Conservation (phyloP, 2,888 invertebrate genomes). For the Dolichomitus sp. region DNA sequence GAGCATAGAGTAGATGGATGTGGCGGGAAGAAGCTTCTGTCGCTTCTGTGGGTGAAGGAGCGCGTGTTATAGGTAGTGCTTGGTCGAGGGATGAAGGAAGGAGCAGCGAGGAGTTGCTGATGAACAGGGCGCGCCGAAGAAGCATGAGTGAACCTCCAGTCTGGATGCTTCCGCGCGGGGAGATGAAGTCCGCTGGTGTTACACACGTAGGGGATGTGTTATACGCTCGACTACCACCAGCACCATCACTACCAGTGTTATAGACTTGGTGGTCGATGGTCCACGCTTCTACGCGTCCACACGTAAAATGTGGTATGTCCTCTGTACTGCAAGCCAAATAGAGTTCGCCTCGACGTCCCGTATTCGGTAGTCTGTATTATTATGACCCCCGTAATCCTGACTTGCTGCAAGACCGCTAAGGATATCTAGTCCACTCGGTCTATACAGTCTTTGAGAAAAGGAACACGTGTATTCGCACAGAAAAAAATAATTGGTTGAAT, state of each 20-base stretch:
- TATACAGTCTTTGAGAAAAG: background rate
- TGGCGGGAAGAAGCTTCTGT: conserved; percentile 53
- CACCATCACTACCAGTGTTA: conserved; percentile 27
- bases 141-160: conserved; percentile 32
- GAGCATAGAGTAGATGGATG: conserved; percentile 62
- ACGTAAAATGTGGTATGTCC: conserved; percentile 15
- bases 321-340: conserved; percentile 3
- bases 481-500: too few species aligned
- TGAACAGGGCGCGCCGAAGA: conserved; percentile 40
- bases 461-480: conserved; percentile 3
- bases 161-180: conserved; percentile 14
- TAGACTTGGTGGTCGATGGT: conserved; percentile 49
- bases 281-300: conserved; percentile 41
- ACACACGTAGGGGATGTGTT: conserved; percentile 59
- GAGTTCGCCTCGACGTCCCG: background rate
- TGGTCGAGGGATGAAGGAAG: conserved; percentile 29
- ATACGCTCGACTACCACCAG: conserved; percentile 36
- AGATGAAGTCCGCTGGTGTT: conserved; percentile 20
- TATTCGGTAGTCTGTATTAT: conserved; percentile 33
- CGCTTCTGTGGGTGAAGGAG: conserved; percentile 43
- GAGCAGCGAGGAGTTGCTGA: conserved; percentile 47
- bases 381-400: conserved; percentile 72
- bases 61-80: conserved; percentile 5
- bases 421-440: conserved; percentile 75
- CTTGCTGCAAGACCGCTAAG: conserved; percentile 74